Evolutionary conservation across 2,113 vertebrate genomes (phyloP), one percentile per base, ranked within the genome.

Genomic region (Peromyscus maniculatus): DNA sequence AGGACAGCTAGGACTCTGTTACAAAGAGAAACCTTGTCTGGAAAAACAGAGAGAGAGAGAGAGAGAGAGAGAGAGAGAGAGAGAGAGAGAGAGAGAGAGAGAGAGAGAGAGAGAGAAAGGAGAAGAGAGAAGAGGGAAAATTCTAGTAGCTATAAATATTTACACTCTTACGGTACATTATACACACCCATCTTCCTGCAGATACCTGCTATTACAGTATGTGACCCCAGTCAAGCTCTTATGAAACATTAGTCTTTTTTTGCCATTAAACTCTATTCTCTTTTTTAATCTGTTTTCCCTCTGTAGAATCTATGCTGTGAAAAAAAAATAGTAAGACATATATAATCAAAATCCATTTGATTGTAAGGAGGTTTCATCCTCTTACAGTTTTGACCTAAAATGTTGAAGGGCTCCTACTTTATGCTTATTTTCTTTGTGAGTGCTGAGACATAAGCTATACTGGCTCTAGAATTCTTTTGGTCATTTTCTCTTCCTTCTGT

Each of bases 331-430:
- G 0, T 64, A 75, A 36, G 43, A 74, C 43, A 90, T 3, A 15
- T 33, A n/a, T 36, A 31, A 7, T 36, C 33, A 36, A n/a, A 19
- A 36, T 71, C 36, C 15, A 36, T 71, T 36, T 36, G 67, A 71
- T 71, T 36, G 36, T 28, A 28, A 93, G 16, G 36, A 33, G 66
- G 10, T 71, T 91, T 89, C 49, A 87, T 86, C 64, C 5, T 86
- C 39, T 94, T 93, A 36, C 21, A 31, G 57, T 87, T 96, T 96
- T 87, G 13, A n/a, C 89, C 59, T 28, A 3, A 72, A 55, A 43
- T 89, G 92, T 94, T 49, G 49, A 89, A 87, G 4, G 36, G n/a
- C 5, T 7, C 33, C 24, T n/a, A 16, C 36, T 89, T 89, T 22
- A 2, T 33, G 26, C 36, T 9, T 24, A 26, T 28, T 94, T 89